Evolutionary conservation across 2,888 invertebrate genomes (phyloP).

Genomic region (Bellardia pandia): DNA sequence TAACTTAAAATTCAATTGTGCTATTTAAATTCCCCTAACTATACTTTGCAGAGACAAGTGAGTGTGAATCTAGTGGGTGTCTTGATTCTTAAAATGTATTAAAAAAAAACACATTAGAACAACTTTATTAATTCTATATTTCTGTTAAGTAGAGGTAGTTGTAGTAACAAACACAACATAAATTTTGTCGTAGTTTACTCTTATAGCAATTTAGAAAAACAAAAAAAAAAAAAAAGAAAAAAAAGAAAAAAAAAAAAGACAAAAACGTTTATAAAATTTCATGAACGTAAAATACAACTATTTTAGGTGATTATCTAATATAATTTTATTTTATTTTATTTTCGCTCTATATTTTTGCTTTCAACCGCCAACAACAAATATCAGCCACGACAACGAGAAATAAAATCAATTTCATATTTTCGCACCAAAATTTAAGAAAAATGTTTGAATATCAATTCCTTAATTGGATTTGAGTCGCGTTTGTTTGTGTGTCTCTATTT

Average conservation of each 20-base stretch:
- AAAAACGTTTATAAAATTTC: slow-evolving; percentile 1
- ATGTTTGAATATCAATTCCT: slow-evolving; percentile 55
- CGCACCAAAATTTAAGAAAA: slow-evolving; percentile 54
- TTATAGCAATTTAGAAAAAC: neutral
- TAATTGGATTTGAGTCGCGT: slow-evolving; percentile 59
- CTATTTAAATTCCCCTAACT: slow-evolving; percentile 2
- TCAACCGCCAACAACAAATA: neutral
- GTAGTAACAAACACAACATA: slow-evolving; percentile 30
- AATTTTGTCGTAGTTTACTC: slow-evolving; percentile 38
- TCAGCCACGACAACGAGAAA: slow-evolving; percentile 18
- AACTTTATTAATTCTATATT: slow-evolving; percentile 44
- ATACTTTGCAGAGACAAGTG: neutral
- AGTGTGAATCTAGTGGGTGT: slow-evolving; percentile 50
- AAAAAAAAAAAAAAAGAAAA: neutral
- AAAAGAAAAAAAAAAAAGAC: neutral
- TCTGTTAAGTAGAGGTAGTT: neutral
- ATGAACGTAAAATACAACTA: slow-evolving; percentile 24
- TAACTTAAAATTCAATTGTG: neutral
- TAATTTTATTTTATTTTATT: slow-evolving; percentile 12
- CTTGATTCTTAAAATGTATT: neutral
- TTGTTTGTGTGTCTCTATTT: neutral
- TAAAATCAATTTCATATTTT: slow-evolving; percentile 68
- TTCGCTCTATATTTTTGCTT: slow-evolving; percentile 9
- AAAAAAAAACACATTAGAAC: slow-evolving; percentile 4
- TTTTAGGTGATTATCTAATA: slow-evolving; percentile 54